A percentile compares a stretch with the other conserved stretches of the same genome.
These are phyloP conservation scores for Rhinolophus ferrumequinum DNA, from an alignment of 2,113 vertebrate genomes.

Conservation along the genomic window DNA sequence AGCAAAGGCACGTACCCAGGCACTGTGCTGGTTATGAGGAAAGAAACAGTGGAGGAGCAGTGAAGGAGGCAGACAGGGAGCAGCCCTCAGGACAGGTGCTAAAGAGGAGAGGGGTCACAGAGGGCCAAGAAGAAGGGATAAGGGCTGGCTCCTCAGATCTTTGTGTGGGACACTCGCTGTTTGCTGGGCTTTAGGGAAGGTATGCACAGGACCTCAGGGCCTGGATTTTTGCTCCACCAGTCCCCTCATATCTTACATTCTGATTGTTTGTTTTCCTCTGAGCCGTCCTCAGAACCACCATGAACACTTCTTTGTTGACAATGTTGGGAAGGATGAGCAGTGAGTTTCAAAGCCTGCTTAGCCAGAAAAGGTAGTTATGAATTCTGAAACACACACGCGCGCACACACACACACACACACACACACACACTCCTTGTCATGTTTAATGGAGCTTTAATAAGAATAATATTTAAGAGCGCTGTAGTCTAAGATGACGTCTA, in stretches of 20 bases:
- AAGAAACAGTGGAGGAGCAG: neutral
- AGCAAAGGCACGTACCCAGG: neutral
- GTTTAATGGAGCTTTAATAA: neutral
- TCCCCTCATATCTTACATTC: neutral
- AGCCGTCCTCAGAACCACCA: neutral
- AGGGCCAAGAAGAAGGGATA: neutral
- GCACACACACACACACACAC: neutral
- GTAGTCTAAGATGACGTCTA: neutral
- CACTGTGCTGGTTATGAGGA: neutral
- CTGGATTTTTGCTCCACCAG: neutral
- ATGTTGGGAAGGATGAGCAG: neutral
- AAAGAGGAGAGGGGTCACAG: neutral
- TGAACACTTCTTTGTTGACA: neutral
- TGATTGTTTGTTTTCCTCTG: neutral
- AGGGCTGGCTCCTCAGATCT: neutral
- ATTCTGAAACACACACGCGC: neutral
- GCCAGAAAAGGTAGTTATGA: neutral
- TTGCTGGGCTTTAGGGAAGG: neutral
- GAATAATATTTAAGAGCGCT: neutral
- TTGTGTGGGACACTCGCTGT: neutral
- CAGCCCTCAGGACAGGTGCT: neutral
- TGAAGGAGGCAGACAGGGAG: fast-evolving
- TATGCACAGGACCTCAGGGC: neutral
- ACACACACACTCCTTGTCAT: neutral
- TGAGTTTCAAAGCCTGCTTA: neutral